Percentiles rank a stretch among this genome's conserved stretches.
These are phyloP conservation scores for Chaetogeoica ovagalla DNA, from an alignment of 2,888 invertebrate genomes.

Conservation along the genomic window DNA sequence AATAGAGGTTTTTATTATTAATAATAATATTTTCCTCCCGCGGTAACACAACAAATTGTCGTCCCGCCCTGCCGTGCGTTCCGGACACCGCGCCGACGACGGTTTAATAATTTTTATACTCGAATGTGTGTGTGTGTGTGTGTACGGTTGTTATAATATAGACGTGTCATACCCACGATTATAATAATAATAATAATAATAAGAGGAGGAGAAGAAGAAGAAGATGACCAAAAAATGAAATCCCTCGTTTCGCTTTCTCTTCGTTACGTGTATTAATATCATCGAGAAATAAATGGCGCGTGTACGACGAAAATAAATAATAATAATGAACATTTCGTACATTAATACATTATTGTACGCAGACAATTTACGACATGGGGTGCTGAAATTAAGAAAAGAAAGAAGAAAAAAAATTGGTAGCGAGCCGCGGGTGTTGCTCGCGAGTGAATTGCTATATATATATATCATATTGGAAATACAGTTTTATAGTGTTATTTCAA, in stretches of 20 bases:
- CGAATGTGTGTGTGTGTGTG: background rate
- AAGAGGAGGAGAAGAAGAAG: too few relatives aligned
- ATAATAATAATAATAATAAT: too few relatives aligned
- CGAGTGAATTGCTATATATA: too few relatives aligned
- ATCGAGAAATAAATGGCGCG: background rate
- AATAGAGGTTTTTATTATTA: conserved; percentile 39
- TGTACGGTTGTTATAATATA: too few relatives aligned
- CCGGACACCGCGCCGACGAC: conserved; percentile 29
- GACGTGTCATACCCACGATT: conserved; percentile 42
- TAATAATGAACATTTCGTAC: background rate
- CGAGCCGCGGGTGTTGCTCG: too few relatives aligned
- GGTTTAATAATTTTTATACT: conserved; percentile 35
- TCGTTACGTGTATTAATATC: too few relatives aligned
- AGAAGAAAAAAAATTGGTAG: too few relatives aligned
- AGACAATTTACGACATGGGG: too few relatives aligned
- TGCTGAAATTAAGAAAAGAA: too few relatives aligned
- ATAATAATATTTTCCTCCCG: conserved; percentile 2
- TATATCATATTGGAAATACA: too few relatives aligned
- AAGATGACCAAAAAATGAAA: background rate
- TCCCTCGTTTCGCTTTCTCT: conserved; percentile 32
- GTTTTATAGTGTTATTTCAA: too few relatives aligned
- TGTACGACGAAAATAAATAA: background rate
- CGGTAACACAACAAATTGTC: too few relatives aligned
- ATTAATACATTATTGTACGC: background rate
- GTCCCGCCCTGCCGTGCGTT: conserved; percentile 38